phyloP scores from a whole-genome alignment of 2,888 invertebrate genomes.

The Drosophila longiperda region DNA sequence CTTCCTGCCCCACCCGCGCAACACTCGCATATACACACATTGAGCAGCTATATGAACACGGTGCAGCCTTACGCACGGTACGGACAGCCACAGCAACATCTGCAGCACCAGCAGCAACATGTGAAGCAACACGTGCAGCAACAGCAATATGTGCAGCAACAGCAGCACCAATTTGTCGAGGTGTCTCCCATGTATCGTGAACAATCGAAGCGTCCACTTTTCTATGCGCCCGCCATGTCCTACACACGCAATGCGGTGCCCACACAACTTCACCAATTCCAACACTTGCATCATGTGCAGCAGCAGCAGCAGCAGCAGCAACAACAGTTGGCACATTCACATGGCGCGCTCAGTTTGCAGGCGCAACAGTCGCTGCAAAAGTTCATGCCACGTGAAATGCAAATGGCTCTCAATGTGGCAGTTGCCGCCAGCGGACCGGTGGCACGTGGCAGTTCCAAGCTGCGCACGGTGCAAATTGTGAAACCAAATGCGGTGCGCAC shows the following conservation, averaged over 20 bases:
- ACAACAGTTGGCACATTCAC: constrained; percentile 9
- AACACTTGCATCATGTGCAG: no score
- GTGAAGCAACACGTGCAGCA: constrained; percentile 28
- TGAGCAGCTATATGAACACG: constrained; percentile 77
- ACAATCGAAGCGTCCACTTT: constrained; percentile 63
- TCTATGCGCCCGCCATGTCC: constrained; percentile 71
- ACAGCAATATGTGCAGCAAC: constrained; percentile 35
- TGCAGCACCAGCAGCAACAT: constrained; percentile 31
- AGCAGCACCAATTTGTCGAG: constrained; percentile 50
- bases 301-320: constrained; percentile 22
- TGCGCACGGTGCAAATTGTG: constrained; percentile 82
- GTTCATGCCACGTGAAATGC: constrained; percentile 76
- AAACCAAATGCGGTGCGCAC: constrained; percentile 71
- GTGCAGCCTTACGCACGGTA: constrained; percentile 79
- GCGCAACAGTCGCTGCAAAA: constrained; percentile 68
- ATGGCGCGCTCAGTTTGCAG: constrained; percentile 48
- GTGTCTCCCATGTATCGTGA: constrained; percentile 73
- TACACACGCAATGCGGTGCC: constrained; percentile 55
- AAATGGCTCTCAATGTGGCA: constrained; percentile 70
- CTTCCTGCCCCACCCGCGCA: constrained; percentile 59
- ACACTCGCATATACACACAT: constrained; percentile 64
- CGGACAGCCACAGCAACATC: constrained; percentile 55
- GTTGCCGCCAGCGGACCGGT: constrained; percentile 50
- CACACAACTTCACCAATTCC: constrained; percentile 52
- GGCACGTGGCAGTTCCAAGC: constrained; percentile 60